phyloP scores from a whole-genome alignment of 2,113 vertebrate genomes.

The Calypte anna region DNA sequence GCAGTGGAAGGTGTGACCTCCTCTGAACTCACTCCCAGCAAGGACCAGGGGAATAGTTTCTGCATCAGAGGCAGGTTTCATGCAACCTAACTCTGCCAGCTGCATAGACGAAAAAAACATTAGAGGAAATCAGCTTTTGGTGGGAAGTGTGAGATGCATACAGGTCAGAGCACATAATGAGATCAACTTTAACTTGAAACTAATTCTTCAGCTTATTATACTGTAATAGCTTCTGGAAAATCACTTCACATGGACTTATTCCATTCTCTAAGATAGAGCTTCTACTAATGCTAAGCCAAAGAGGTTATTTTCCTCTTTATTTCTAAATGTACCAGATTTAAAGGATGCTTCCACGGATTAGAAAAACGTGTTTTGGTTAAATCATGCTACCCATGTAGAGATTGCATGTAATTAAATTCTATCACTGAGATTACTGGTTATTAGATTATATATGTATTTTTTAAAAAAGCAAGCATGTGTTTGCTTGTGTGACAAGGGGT shows the following conservation, averaged over 20 bases:
- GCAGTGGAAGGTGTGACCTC: neutral
- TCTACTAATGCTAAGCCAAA: neutral
- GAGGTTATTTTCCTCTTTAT: constrained; percentile 56
- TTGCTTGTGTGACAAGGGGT: constrained; percentile 11
- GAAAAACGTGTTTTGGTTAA: constrained; percentile 60
- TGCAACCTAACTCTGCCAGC: neutral
- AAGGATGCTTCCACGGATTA: constrained; percentile 45
- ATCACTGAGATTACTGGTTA: constrained; percentile 65
- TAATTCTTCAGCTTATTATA: constrained; percentile 56
- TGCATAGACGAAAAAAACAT: neutral
- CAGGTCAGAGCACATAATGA: constrained; percentile 55
- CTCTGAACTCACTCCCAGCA: neutral
- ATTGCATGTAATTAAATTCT: constrained; percentile 59
- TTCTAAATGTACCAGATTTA: constrained; percentile 28
- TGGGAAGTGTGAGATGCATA: constrained; percentile 33
- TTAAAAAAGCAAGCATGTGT: constrained; percentile 27
- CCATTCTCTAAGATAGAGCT: neutral
- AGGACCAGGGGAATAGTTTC: neutral
- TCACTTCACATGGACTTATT: neutral
- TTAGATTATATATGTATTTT: constrained; percentile 62
- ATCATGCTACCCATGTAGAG: constrained; percentile 24
- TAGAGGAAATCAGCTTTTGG: constrained; percentile 43
- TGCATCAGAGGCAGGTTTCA: neutral
- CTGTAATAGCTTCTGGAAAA: constrained; percentile 34
- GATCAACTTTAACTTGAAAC: constrained; percentile 60